Conservation (phyloP, 2,888 invertebrate species). For the Galerucella pusilla region DNA sequence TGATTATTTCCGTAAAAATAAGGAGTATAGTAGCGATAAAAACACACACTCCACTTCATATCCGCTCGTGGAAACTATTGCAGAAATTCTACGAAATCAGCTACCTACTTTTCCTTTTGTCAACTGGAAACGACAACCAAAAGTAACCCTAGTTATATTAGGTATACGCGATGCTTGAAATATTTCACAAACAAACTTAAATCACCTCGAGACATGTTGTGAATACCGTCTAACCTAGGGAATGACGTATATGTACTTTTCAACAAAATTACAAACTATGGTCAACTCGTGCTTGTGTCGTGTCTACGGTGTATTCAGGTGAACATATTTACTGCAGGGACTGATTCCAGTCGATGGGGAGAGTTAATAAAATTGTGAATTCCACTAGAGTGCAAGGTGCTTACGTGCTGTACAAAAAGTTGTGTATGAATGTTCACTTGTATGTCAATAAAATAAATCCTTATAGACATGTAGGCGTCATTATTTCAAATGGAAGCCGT, state of each 20-base stretch:
- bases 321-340: neutral
- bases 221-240: conserved; percentile 19
- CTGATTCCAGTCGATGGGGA: neutral
- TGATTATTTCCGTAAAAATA: no score
- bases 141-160: conserved; percentile 14
- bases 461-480: no score
- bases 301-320: neutral
- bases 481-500: no score
- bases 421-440: neutral
- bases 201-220: conserved; percentile 20
- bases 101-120: conserved; percentile 5
- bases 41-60: no score
- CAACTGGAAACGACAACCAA: conserved; percentile 1
- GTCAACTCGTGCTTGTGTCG: conserved; percentile 13
- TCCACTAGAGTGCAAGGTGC: neutral
- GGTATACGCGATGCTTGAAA: conserved; percentile 16
- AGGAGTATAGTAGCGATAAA: no score
- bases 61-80: no score
- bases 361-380: neutral
- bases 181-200: conserved; percentile 14
- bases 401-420: neutral
- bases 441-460: no score
- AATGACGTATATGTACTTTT: conserved; percentile 19
- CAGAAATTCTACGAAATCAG: no score
- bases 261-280: conserved; percentile 32